Evolutionary conservation across 2,113 vertebrate species (phyloP).

Genomic region (Rhinopomastus cyanomelas): DNA sequence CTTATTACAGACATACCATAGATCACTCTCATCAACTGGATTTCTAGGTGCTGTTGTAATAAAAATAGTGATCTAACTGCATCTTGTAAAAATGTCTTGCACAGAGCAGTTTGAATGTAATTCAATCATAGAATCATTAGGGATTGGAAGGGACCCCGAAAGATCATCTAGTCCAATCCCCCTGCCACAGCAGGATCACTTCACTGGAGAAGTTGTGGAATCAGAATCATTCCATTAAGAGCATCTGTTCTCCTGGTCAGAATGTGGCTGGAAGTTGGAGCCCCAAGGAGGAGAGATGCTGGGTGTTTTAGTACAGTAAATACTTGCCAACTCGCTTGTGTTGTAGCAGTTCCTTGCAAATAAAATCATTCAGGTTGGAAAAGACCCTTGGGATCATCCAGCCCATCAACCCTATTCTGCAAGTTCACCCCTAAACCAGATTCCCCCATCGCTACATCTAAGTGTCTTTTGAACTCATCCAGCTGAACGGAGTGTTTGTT

Average conservation of each 20-base stretch:
- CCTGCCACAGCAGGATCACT: too few species aligned
- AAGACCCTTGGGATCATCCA: too few species aligned
- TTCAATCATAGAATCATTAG: not conserved
- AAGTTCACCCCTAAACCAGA: too few species aligned
- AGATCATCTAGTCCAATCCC: too few species aligned
- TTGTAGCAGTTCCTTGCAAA: too few species aligned
- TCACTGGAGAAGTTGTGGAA: too few species aligned
- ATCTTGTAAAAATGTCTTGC: not conserved
- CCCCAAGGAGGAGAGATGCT: not conserved
- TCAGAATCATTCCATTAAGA: too few species aligned
- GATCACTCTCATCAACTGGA: not conserved
- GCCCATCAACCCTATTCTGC: too few species aligned
- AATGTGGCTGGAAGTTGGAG: constrained; percentile 13
- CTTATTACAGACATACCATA: not conserved
- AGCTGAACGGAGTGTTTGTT: too few species aligned
- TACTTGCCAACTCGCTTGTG: not conserved
- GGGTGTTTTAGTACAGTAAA: not conserved
- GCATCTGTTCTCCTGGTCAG: not conserved
- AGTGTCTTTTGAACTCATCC: not conserved
- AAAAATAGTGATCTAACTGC: not conserved
- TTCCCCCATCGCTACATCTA: too few species aligned
- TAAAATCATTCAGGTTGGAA: too few species aligned
- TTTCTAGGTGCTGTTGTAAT: not conserved
- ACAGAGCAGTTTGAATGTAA: not conserved
- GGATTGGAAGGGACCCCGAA: too few species aligned